These are phyloP conservation scores for Drosophila baimaii DNA, from an alignment of 1,140 invertebrate genomes.

Conservation along the genomic window DNA sequence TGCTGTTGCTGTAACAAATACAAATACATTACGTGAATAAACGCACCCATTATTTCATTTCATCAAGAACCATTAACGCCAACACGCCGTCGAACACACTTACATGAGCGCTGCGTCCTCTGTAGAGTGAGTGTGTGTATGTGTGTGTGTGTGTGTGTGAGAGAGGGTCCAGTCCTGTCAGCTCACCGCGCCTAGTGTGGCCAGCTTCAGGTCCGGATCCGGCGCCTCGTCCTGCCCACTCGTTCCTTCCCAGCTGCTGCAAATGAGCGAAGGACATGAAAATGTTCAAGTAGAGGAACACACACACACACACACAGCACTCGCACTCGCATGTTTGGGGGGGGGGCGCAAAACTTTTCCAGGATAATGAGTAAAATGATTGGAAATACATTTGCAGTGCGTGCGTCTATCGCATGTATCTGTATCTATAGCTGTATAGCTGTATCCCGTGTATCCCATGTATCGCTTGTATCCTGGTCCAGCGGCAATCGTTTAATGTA, in stretches of 20 bases:
- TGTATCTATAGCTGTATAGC: conserved; percentile 21
- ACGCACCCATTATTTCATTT: conserved; percentile 83
- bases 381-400: conserved; percentile 80
- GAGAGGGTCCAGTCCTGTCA: conserved; percentile 18
- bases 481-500: conserved; percentile 28
- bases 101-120: not conserved
- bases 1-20: conserved; percentile 78
- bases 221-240: not conserved
- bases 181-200: conserved; percentile 63
- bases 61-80: conserved; percentile 83
- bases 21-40: conserved; percentile 83
- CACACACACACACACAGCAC: conserved; percentile 7
- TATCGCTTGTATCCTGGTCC: conserved; percentile 20
- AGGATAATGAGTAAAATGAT: conserved; percentile 81
- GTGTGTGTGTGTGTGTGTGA: conserved; percentile 1
- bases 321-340: conserved; percentile 13
- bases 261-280: conserved; percentile 66
- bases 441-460: conserved; percentile 13
- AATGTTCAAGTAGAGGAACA: conserved; percentile 62
- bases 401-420: conserved; percentile 64
- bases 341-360: conserved; percentile 67
- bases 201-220: conserved; percentile 35
- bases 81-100: conserved; percentile 58
- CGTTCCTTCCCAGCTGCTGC: conserved; percentile 39
- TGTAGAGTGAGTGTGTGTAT: no score